Evolutionary conservation across 1,140 invertebrate genomes (phyloP).

Genomic region (Stegodyphus dumicola): DNA sequence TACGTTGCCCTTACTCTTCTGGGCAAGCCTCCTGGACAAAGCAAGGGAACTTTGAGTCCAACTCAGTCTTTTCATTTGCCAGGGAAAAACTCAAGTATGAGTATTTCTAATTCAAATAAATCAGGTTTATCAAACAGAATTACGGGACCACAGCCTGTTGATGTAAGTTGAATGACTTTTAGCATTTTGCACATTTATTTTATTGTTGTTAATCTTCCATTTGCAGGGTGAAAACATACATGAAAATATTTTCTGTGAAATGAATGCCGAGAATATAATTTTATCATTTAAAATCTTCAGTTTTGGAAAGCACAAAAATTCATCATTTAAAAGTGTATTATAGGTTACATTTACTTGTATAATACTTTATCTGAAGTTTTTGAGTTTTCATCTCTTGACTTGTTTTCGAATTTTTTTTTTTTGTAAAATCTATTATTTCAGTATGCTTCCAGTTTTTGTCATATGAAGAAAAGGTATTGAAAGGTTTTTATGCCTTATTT

Average conservation of each 20-base stretch:
- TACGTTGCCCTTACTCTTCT: conserved; percentile 71
- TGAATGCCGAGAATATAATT: too few species aligned
- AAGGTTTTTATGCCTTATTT: too few species aligned
- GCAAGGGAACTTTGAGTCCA: conserved; percentile 23
- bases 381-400: too few species aligned
- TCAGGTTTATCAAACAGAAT: conserved; percentile 73
- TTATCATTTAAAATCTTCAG: too few species aligned
- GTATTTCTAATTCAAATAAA: conserved; percentile 35
- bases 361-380: too few species aligned
- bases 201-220: conserved; percentile 16
- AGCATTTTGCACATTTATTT: neutral
- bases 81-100: conserved; percentile 13
- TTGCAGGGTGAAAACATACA: neutral
- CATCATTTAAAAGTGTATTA: too few species aligned
- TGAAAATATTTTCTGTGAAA: neutral
- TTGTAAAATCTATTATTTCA: too few species aligned
- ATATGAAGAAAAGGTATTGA: too few species aligned
- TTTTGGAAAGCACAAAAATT: too few species aligned
- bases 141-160: conserved; percentile 88
- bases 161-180: conserved; percentile 73
- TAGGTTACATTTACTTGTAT: too few species aligned
- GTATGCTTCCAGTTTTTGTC: too few species aligned
- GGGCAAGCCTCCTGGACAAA: conserved; percentile 66
- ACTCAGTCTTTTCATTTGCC: conserved; percentile 43
- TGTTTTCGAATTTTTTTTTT: too few species aligned